Evolutionary conservation across 2,113 vertebrate species (phyloP), one percentile per base, ranked within the genome.

Genomic region (Girardinichthys multiradiatus): DNA sequence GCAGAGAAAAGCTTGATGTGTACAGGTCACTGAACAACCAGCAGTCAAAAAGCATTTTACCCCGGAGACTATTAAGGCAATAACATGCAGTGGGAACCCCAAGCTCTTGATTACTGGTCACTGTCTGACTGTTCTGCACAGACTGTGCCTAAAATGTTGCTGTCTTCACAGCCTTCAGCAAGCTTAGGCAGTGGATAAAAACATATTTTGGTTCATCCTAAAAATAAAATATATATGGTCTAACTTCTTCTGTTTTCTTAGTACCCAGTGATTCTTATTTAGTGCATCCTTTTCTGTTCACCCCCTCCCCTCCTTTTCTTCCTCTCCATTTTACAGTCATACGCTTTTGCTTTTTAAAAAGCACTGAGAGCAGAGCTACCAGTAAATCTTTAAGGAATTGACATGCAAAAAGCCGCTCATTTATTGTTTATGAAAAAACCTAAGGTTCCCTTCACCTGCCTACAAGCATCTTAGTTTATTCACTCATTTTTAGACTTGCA

Each of bases 341-440:
- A 86, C 79, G 58, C 74, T 80, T 65, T 74, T 68, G 72, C 87
- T 83, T 80, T 87, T 89, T 92, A 87, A 90, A 93, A 91, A 91
- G 87, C 72, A 80, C 82, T 42, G 61, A 86, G 66, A 90, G 90
- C 59, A 64, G 73, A 90, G 81, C 61, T 72, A 48, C 76, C 74
- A 72, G 86, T 89, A 91, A 93, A 89, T 93, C 91, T 94, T 94
- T 91, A 87, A 92, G 91, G 96, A 97, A 97, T 97, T 96, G 96
- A 98, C 96, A 95, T 97, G 96, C 95, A 95, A 98, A 97, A 97
- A 94, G 96, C 97, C 95, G 93, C 95, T 99, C 97, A 98, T 97
- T 95, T 96, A 97, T 97, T 96, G 96, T 98, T 98, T 95, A 99
- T 98, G 94, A 95, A 95, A 96, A 96, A 89, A 90, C 85, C 76